These are phyloP conservation scores for Scaeva pyrastri DNA, from an alignment of 2,888 invertebrate species.

Conservation along the genomic window DNA sequence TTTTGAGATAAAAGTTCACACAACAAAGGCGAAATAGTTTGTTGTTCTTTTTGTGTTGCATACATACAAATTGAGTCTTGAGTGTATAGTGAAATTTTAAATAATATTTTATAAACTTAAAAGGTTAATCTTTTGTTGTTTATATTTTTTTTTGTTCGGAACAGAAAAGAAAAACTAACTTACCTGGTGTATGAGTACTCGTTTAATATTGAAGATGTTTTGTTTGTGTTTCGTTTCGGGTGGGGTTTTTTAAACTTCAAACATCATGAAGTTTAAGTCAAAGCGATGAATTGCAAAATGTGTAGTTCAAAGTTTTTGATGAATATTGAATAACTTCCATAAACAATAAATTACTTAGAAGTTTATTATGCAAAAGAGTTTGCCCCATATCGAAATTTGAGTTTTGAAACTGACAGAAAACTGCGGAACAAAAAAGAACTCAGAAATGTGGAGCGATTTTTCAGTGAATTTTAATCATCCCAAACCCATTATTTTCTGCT, in stretches of 20 bases:
- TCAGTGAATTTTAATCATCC: no score
- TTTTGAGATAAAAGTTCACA: background rate
- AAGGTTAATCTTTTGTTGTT: background rate
- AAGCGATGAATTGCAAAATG: no score
- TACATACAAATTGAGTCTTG: background rate
- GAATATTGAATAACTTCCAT: no score
- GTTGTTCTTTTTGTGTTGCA: background rate
- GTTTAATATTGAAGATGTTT: background rate
- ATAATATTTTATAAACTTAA: background rate
- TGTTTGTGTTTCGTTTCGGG: conserved; percentile 6
- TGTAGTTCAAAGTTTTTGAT: no score
- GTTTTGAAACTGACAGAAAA: no score
- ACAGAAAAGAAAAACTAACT: background rate
- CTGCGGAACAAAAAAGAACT: no score
- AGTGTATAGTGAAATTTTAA: background rate
- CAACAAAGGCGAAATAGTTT: conserved; percentile 4
- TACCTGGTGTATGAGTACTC: background rate
- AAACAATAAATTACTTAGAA: no score
- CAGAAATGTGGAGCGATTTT: no score
- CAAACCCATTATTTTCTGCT: no score
- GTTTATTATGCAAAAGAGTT: no score
- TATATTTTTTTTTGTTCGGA: background rate
- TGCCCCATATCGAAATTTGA: no score
- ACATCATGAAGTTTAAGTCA: background rate
- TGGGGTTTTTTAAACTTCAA: no score